Conservation (phyloP, 2,113 vertebrate genomes). For the Paramormyrops kingsleyae region DNA sequence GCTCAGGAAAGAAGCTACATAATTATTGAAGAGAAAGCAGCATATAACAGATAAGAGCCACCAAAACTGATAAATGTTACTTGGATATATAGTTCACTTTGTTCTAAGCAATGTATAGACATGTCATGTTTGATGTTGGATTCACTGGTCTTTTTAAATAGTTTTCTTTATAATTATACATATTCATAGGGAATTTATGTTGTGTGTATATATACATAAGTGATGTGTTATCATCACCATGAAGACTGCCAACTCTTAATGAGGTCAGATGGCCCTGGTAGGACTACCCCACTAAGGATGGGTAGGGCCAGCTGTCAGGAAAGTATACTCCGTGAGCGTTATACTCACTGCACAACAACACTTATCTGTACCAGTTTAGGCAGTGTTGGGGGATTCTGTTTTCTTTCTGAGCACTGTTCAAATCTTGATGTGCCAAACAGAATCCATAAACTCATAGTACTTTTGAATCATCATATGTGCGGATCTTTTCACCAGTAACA, state of each 20-base stretch:
- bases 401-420: not conserved
- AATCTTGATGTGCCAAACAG: not conserved
- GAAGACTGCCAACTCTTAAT: not conserved
- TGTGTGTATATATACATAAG: not conserved
- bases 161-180: not conserved
- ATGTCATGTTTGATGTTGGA: not conserved
- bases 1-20: not conserved
- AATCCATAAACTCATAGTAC: not conserved
- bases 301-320: not conserved
- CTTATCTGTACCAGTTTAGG: not conserved
- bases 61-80: not conserved
- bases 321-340: not conserved
- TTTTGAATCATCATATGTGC: not conserved
- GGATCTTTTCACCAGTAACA: not conserved
- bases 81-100: not conserved
- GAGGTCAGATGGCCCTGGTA: not conserved
- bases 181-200: not conserved
- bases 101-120: not conserved
- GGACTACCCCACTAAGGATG: not conserved
- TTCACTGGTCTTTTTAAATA: not conserved
- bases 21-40: not conserved
- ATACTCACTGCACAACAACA: not conserved
- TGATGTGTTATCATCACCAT: not conserved
- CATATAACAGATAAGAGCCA: not conserved
- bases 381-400: not conserved